phyloP scores from a whole-genome alignment of 2,113 vertebrate species.

The Benitochromis conjunctus region DNA sequence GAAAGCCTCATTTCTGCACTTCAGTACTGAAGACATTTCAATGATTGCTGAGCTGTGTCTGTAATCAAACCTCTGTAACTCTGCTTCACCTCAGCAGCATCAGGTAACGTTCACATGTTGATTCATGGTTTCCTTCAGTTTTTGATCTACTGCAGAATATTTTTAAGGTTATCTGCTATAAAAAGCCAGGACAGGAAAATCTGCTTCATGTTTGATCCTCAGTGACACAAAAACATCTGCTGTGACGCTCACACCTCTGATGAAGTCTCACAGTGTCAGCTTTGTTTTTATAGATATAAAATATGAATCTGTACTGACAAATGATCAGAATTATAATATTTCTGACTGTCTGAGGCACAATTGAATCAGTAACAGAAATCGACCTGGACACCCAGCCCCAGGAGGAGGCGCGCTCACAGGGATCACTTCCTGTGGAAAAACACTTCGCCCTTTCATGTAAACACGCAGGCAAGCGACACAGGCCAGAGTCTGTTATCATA shows the following conservation, averaged over 20 bases:
- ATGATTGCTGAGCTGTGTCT: neutral
- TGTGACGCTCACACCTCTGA: neutral
- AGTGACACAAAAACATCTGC: neutral
- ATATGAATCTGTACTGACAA: neutral
- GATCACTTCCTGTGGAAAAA: too few relatives aligned
- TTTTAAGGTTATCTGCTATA: neutral
- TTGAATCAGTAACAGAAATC: too few relatives aligned
- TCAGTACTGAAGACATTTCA: neutral
- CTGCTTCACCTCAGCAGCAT: too few relatives aligned
- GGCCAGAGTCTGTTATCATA: neutral
- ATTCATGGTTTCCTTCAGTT: neutral
- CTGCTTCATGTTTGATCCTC: neutral
- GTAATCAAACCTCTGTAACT: too few relatives aligned
- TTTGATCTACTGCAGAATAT: too few relatives aligned
- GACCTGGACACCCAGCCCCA: too few relatives aligned
- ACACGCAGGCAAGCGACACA: too few relatives aligned
- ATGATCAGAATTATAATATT: neutral
- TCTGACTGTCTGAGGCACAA: neutral
- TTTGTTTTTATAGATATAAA: neutral
- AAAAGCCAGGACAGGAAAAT: neutral
- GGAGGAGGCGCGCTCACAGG: too few relatives aligned
- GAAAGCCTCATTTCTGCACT: neutral
- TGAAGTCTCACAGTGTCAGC: neutral
- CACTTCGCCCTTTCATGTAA: neutral
- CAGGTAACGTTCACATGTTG: neutral